Evolutionary conservation across 1,140 invertebrate species (phyloP).

Genomic region (Platyscapa corneri): DNA sequence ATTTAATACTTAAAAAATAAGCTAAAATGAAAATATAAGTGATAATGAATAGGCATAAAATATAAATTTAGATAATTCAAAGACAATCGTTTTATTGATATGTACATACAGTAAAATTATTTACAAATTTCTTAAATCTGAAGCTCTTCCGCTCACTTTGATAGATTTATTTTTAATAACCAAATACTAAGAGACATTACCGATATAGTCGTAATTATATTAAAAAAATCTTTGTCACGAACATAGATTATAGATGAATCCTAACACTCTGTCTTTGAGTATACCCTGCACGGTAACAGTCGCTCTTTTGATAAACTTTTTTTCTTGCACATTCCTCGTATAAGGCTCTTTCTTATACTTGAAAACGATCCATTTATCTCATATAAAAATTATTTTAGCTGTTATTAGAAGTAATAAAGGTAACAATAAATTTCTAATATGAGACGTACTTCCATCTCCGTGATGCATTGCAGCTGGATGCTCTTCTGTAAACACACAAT

Average conservation of each 20-base stretch:
- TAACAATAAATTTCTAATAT: constrained; percentile 55
- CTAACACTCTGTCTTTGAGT: constrained; percentile 19
- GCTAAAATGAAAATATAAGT: no score
- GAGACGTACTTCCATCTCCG: constrained; percentile 67
- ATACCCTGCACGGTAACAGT: constrained; percentile 40
- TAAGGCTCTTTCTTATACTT: neutral
- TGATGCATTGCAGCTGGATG: constrained; percentile 75
- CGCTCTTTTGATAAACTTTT: constrained; percentile 17
- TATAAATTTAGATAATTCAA: constrained; percentile 48
- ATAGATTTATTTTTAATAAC: constrained; percentile 63
- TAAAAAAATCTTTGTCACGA: constrained; percentile 63
- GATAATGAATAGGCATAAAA: constrained; percentile 1
- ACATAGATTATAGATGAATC: constrained; percentile 59
- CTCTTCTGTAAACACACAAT: constrained; percentile 68
- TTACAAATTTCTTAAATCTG: constrained; percentile 61
- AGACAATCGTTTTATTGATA: constrained; percentile 72
- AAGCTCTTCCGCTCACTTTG: constrained; percentile 46
- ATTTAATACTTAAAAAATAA: no score
- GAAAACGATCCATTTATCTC: constrained; percentile 38
- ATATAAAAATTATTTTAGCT: constrained; percentile 64
- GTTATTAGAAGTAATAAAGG: constrained; percentile 65
- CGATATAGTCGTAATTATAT: constrained; percentile 65
- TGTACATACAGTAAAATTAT: constrained; percentile 72
- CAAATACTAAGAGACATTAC: constrained; percentile 69
- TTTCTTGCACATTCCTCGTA: neutral